phyloP scores from a whole-genome alignment of 2,113 vertebrate species.

The Corapipo altera region DNA sequence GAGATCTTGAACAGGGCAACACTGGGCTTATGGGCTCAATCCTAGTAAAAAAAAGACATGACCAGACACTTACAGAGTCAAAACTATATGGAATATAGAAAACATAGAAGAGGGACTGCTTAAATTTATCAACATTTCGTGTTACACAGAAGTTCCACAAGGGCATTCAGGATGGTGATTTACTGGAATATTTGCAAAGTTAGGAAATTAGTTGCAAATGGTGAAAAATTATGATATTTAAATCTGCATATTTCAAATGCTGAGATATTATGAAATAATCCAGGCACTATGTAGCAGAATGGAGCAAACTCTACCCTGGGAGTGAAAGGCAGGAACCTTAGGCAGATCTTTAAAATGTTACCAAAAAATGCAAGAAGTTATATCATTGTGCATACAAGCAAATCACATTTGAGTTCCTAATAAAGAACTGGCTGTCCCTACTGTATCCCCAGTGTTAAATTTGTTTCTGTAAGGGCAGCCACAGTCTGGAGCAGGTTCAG shows the following conservation, averaged over 20 bases:
- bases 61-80: neutral
- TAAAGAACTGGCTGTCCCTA: neutral
- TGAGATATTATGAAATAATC: neutral
- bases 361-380: neutral
- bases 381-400: neutral
- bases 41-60: neutral
- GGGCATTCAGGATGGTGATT: neutral
- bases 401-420: neutral
- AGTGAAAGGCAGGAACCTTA: neutral
- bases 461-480: neutral
- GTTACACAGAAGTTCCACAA: neutral
- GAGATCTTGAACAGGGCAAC: neutral
- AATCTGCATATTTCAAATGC: neutral
- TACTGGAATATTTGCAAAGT: neutral
- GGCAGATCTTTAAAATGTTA: neutral
- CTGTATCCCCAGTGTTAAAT: neutral
- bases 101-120: neutral
- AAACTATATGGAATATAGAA: neutral
- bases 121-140: neutral
- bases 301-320: neutral
- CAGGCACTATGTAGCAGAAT: neutral
- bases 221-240: neutral
- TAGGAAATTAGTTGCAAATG: neutral
- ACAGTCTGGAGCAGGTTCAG: neutral
- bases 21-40: neutral